phyloP scores from a whole-genome alignment of 2,888 invertebrate species.

The Orthosia cruda region DNA sequence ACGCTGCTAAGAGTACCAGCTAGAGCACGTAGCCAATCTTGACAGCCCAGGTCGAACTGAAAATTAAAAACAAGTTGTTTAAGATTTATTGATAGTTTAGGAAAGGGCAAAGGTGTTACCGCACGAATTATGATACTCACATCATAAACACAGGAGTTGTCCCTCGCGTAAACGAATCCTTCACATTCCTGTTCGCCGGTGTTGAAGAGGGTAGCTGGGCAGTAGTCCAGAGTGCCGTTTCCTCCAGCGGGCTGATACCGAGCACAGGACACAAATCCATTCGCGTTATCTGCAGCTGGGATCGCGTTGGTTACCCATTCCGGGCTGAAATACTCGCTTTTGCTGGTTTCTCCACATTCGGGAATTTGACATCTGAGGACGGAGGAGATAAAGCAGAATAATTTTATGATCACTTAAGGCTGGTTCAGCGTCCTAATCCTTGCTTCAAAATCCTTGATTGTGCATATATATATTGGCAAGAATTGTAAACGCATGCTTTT shows the following conservation, averaged over 20 bases:
- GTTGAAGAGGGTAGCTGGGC: slow-evolving; percentile 79
- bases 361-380: slow-evolving; percentile 87
- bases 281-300: slow-evolving; percentile 75
- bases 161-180: slow-evolving; percentile 80
- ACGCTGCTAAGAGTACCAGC: slow-evolving; percentile 94
- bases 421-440: not conserved
- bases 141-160: slow-evolving; percentile 85
- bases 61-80: slow-evolving; percentile 63
- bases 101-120: not conserved
- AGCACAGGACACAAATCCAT: slow-evolving; percentile 85
- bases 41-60: slow-evolving; percentile 93
- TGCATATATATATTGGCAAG: too few species aligned
- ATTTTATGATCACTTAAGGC: not conserved
- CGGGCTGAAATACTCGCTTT: slow-evolving; percentile 78
- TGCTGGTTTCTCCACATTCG: slow-evolving; percentile 87
- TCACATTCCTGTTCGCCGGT: slow-evolving; percentile 72
- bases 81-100: not conserved
- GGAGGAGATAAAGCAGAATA: not conserved
- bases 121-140: slow-evolving; percentile 72
- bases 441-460: too few species aligned
- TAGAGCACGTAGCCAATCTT: slow-evolving; percentile 94
- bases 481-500: not conserved
- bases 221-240: slow-evolving; percentile 76
- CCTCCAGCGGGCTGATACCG: slow-evolving; percentile 78
- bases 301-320: slow-evolving; percentile 88